A percentile compares a stretch with the other conserved stretches of the same genome.
Evolutionary conservation across 2,888 invertebrate genomes (phyloP).

Genomic region (Dexiosoma caninum): DNA sequence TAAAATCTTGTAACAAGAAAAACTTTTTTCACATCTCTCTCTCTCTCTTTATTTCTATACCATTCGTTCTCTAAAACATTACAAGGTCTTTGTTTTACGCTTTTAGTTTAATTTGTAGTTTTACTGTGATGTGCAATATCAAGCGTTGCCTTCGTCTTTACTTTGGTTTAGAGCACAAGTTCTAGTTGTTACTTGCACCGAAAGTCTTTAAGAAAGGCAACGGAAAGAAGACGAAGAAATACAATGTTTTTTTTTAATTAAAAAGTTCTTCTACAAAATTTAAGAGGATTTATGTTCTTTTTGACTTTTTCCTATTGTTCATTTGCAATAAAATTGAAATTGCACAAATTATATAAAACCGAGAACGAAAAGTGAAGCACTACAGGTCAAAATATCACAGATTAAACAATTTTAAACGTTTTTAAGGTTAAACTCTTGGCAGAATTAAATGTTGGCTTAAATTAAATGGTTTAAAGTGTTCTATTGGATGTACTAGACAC

Average conservation of each 20-base stretch:
- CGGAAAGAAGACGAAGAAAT: not conserved
- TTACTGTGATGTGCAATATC: slow-evolving; percentile 19
- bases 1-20: slow-evolving; percentile 53
- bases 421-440: slow-evolving; percentile 47
- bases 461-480: slow-evolving; percentile 27
- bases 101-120: slow-evolving; percentile 52
- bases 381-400: slow-evolving; percentile 43
- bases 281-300: slow-evolving; percentile 57
- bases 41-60: not conserved
- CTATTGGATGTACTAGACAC: not conserved
- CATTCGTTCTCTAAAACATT: not conserved
- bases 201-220: slow-evolving; percentile 15
- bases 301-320: slow-evolving; percentile 28
- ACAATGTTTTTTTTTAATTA: slow-evolving; percentile 55
- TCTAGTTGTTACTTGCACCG: slow-evolving; percentile 25
- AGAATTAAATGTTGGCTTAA: slow-evolving; percentile 40
- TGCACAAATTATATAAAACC: slow-evolving; percentile 2
- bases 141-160: slow-evolving; percentile 11
- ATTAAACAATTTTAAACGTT: slow-evolving; percentile 45
- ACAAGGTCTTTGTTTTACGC: slow-evolving; percentile 7
- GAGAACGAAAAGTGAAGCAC: slow-evolving; percentile 29
- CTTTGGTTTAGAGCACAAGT: slow-evolving; percentile 40
- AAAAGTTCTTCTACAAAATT: slow-evolving; percentile 58
- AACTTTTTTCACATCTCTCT: slow-evolving; percentile 36
- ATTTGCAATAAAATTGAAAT: not conserved